phyloP scores from a whole-genome alignment of 2,113 vertebrate species.

The Xenus cinereus region DNA sequence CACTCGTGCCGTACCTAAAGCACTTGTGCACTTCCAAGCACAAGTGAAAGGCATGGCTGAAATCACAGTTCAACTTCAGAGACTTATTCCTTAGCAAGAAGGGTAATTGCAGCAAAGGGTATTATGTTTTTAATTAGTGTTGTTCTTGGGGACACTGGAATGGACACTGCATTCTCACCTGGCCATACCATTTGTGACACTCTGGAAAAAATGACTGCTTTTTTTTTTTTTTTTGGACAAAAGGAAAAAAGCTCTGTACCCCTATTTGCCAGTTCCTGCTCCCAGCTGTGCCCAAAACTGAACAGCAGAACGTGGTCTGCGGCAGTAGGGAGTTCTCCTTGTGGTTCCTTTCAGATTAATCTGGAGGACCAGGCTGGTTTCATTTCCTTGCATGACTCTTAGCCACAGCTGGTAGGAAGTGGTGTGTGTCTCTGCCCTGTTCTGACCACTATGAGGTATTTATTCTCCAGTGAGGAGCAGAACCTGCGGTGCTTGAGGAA shows the following conservation, averaged over 20 bases:
- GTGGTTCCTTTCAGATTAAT: background rate
- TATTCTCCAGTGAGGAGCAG: background rate
- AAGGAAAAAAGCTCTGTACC: background rate
- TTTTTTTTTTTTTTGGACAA: background rate
- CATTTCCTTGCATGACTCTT: background rate
- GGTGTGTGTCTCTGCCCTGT: background rate
- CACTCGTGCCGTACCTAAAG: background rate
- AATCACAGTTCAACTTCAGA: background rate
- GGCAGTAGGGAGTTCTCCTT: background rate
- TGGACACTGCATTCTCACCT: background rate
- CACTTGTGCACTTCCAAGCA: background rate
- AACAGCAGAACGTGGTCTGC: background rate
- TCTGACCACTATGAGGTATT: background rate
- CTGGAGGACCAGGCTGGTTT: background rate
- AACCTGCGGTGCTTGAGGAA: background rate
- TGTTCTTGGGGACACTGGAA: background rate
- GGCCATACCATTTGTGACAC: background rate
- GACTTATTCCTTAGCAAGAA: background rate
- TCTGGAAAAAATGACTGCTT: background rate
- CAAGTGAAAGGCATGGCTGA: background rate
- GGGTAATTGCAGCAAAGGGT: background rate
- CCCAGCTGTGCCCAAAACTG: background rate
- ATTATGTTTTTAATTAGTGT: background rate
- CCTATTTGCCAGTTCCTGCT: background rate
- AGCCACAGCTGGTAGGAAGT: background rate